Percentiles rank a stretch among this genome's conserved stretches.
phyloP scores from a whole-genome alignment of 2,888 invertebrate genomes.

The Rhamphomyia laevipes region DNA sequence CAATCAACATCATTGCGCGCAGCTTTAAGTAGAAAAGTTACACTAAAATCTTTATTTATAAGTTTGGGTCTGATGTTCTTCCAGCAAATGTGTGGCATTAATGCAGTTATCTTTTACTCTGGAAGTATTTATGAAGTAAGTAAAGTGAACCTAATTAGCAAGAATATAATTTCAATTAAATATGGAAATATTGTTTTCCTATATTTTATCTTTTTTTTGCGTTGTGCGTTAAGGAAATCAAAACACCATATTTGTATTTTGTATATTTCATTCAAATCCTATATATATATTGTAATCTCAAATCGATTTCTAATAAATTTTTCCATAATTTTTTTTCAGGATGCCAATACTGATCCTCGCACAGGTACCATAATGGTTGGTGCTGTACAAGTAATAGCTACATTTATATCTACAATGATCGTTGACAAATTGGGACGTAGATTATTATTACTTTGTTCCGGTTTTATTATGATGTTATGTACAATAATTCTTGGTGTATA shows the following conservation, averaged over 20 bases:
- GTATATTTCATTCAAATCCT: too few relatives aligned
- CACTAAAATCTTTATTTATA: slow-evolving; percentile 55
- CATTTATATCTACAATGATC: slow-evolving; percentile 60
- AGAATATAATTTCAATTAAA: too few relatives aligned
- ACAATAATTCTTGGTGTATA: slow-evolving; percentile 58
- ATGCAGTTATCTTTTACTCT: slow-evolving; percentile 72
- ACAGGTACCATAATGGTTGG: slow-evolving; percentile 69
- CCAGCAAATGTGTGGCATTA: slow-evolving; percentile 77
- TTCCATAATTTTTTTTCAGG: too few relatives aligned
- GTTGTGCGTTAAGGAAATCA: too few relatives aligned
- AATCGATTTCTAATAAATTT: too few relatives aligned
- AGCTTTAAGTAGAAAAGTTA: slow-evolving; percentile 46
- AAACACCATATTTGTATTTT: too few relatives aligned
- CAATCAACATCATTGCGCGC: slow-evolving; percentile 43
- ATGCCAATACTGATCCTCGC: slow-evolving; percentile 42
- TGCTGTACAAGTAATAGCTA: slow-evolving; percentile 57
- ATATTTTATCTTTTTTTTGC: too few relatives aligned
- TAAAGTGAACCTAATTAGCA: too few relatives aligned
- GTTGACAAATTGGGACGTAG: slow-evolving; percentile 74
- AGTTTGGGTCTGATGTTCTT: slow-evolving; percentile 75
- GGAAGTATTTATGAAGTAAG: slow-evolving; percentile 60
- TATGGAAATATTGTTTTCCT: too few relatives aligned
- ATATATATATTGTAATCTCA: too few relatives aligned
- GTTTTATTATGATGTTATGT: slow-evolving; percentile 57
- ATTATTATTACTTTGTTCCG: slow-evolving; percentile 60